Evolutionary conservation across 2,113 vertebrate species (phyloP).

Genomic region (Myxocyprinus asiaticus): DNA sequence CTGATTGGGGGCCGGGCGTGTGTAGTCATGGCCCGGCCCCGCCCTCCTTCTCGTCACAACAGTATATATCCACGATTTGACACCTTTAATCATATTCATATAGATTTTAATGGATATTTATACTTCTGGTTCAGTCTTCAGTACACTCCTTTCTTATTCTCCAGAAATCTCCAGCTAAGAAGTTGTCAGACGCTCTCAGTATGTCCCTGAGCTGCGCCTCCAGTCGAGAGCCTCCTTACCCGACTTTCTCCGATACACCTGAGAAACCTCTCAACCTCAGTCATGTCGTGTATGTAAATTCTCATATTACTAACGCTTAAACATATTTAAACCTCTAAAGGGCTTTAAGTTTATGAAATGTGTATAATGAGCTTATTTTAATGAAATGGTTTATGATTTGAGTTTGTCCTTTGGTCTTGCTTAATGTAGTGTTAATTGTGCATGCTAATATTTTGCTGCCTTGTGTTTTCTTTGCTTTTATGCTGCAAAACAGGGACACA

Average conservation of each 20-base stretch:
- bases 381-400: too few species aligned
- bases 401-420: too few species aligned
- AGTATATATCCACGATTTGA: too few species aligned
- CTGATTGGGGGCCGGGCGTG: too few species aligned
- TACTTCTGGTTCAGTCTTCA: too few species aligned
- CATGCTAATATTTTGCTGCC: constrained; percentile 1
- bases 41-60: too few species aligned
- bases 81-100: too few species aligned
- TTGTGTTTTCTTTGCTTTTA: constrained; percentile 3
- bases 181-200: constrained; percentile 94
- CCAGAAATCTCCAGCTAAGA: constrained; percentile 99
- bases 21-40: too few species aligned
- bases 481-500: constrained; percentile 48
- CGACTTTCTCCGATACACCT: constrained; percentile 92
- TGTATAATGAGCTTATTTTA: not conserved
- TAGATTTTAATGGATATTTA: too few species aligned
- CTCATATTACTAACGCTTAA: not conserved
- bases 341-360: too few species aligned
- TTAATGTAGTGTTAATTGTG: not conserved
- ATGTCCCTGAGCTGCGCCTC: constrained; percentile 98
- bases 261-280: constrained; percentile 96
- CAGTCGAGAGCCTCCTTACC: constrained; percentile 91
- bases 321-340: not conserved
- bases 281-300: constrained; percentile 91
- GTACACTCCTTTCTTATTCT: not conserved